These are phyloP conservation scores for Apodemus agrarius DNA, from an alignment of 2,797 vertebrate species.

Conservation along the genomic window DNA sequence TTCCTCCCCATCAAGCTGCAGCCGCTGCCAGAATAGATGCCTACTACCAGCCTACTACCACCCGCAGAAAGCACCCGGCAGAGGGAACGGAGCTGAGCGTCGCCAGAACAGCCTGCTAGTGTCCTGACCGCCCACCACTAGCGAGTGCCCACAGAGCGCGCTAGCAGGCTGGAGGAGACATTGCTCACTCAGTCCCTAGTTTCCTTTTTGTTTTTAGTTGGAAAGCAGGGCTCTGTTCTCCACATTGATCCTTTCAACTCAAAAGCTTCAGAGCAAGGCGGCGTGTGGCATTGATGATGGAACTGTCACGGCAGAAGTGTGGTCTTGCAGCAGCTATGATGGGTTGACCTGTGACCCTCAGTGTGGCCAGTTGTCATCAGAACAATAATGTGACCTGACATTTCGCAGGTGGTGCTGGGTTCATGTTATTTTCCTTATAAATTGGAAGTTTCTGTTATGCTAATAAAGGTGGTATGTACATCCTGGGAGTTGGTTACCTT, in stretches of 20 bases:
- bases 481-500: conserved; percentile 71
- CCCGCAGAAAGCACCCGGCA: conserved; percentile 40
- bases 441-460: conserved; percentile 80
- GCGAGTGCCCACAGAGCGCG: neutral
- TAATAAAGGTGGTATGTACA: conserved; percentile 85
- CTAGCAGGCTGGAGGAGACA: neutral
- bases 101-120: conserved; percentile 4
- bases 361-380: conserved; percentile 37
- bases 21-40: conserved; percentile 59
- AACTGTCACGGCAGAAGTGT: neutral
- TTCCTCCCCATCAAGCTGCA: neutral
- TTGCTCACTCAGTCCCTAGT: neutral
- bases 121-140: neutral
- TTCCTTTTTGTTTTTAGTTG: conserved; percentile 58
- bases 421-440: conserved; percentile 70
- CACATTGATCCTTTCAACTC: neutral
- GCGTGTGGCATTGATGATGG: neutral
- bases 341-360: conserved; percentile 41
- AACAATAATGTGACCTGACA: neutral
- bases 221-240: conserved; percentile 32
- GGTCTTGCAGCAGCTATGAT: neutral
- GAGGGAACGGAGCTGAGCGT: conserved; percentile 53
- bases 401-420: conserved; percentile 41
- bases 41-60: neutral
- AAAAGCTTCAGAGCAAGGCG: neutral